Percentiles rank a stretch among this genome's conserved stretches.
These are phyloP conservation scores for Pelodiscus sinensis DNA, from an alignment of 2,113 vertebrate genomes.

Conservation along the genomic window DNA sequence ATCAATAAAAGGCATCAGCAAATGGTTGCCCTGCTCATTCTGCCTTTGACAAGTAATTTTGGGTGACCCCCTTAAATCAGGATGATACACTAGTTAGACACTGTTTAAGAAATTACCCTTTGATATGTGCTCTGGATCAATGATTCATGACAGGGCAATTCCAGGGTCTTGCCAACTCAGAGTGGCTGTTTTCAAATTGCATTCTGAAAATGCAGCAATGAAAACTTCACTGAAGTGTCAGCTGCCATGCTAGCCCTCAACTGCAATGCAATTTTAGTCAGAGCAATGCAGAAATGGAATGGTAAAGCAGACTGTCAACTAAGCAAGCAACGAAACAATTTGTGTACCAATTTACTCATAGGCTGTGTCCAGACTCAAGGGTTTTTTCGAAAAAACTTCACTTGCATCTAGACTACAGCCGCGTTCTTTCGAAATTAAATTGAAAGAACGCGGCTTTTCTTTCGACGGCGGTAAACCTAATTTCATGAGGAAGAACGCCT, in stretches of 20 bases:
- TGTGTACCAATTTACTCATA: constrained; percentile 45
- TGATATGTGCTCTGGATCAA: constrained; percentile 30
- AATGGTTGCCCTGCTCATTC: constrained; percentile 55
- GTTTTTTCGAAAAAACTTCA: too few relatives aligned
- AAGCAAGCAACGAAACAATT: constrained; percentile 13
- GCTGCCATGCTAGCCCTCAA: background rate
- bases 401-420: too few relatives aligned
- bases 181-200: constrained; percentile 42
- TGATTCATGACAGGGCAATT: constrained; percentile 51
- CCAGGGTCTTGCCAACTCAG: constrained; percentile 21
- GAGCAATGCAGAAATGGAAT: constrained; percentile 40
- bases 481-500: too few relatives aligned
- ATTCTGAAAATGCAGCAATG: constrained; percentile 31
- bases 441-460: too few relatives aligned
- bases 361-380: too few relatives aligned
- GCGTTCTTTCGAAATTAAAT: too few relatives aligned
- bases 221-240: constrained; percentile 1
- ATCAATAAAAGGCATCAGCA: constrained; percentile 70
- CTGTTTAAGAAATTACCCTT: constrained; percentile 33
- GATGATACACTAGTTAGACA: constrained; percentile 38
- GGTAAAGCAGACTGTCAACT: constrained; percentile 27
- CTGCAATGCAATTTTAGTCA: constrained; percentile 25
- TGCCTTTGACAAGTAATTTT: constrained; percentile 64
- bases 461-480: too few relatives aligned
- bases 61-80: constrained; percentile 54